Base-by-base conservation (phyloP, 2,797 vertebrate species). In the Antrozous pallidus region DNA sequence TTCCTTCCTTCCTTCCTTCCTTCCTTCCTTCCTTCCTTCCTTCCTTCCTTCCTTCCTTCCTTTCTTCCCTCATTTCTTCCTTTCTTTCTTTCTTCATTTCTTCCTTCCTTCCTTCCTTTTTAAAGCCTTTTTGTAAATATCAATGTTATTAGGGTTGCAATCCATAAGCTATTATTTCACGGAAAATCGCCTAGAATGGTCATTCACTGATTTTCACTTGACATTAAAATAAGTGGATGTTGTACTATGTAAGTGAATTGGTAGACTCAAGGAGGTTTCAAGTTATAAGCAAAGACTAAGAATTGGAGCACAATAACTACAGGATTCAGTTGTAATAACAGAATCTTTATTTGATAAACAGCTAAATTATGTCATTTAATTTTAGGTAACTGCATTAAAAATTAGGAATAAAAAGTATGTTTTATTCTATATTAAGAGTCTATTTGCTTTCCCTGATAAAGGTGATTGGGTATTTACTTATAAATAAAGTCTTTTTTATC, bases 341-440 rank as follows among this genome's bases (percentile, higher is more conserved):
- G 82, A 92, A 87, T 89, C 71, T 49, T 20, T 87, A 81, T 87
- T 54, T 90, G 79, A 91, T 70, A 84, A 95, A 77, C 26, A 92
- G 82, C n/a, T n/a, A 49, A 54, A 58, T 93, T 74, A 54, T 40
- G 58, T 88, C 31, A 91, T 96, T 94, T 90, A 71, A 89, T 87
- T 84, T 94, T 74, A 89, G 47, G 54, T 80, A 84, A 81, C 58
- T 51, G 28, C 10, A 26, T 82, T 93, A 93, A 47, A 91, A 80
- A 78, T 2, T 18, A 61, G 16, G 17, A 51, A 17, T 36, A 71
- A 36, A 67, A 69, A 89, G 26, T 28, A 78, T 28, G 26, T 70
- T 38, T 80, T 85, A 42, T 47, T 91, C 31, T 16, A 67, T 5
- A 10, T 24, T 77, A 18, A 33, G 31, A 91, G 6, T 73, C 42